phyloP scores from a whole-genome alignment of 2,113 vertebrate genomes.

The Ondatra zibethicus region DNA sequence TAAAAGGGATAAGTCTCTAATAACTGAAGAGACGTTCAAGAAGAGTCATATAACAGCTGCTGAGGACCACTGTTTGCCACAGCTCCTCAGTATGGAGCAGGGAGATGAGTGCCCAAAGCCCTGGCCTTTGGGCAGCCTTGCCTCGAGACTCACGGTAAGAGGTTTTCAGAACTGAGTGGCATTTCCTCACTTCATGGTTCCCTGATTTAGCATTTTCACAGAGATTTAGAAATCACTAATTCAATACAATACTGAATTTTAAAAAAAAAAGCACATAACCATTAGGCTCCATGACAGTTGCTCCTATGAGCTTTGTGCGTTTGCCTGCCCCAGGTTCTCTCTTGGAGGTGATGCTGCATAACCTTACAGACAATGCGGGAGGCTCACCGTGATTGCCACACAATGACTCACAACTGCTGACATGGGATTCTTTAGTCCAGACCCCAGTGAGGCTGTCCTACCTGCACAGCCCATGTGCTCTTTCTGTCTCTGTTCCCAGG shows the following conservation, averaged over 20 bases:
- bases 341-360: neutral
- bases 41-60: neutral
- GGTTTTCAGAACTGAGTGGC: neutral
- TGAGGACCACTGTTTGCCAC: neutral
- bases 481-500: neutral
- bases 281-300: neutral
- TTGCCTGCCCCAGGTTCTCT: neutral
- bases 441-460: too few relatives aligned
- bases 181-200: neutral
- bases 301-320: neutral
- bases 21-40: neutral
- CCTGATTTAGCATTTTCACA: neutral
- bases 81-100: accelerated
- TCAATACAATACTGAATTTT: neutral
- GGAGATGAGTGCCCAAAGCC: accelerated
- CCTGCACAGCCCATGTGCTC: accelerated
- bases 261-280: too few relatives aligned
- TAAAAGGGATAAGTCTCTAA: neutral
- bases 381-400: neutral
- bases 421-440: neutral
- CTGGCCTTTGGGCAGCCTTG: neutral
- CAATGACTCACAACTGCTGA: too few relatives aligned
- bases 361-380: neutral
- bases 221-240: neutral
- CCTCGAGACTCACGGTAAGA: neutral